Base-by-base conservation (phyloP, 64 coral and sea anemone genomes). In the Trachythela sp. region DNA sequence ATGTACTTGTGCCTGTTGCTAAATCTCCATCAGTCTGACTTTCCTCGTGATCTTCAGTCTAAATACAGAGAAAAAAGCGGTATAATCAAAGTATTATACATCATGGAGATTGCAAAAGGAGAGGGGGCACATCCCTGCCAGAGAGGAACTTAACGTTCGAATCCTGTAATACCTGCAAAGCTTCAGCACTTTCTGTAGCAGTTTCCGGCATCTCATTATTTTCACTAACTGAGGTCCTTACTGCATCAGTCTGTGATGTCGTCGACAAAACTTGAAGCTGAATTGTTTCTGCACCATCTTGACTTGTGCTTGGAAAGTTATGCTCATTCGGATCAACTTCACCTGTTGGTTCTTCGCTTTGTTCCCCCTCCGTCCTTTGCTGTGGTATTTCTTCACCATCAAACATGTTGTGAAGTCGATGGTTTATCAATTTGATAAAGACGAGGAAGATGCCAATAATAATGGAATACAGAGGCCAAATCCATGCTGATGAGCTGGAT, bases 351-450 rank as follows among this genome's bases (percentile, higher is more conserved):
- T 83, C 75, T 32, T 85, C 89, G 24, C 87, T 84, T 48, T 84
- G 51, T 56, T 85, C 77, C 22, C 32, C 56, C 13, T 24, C 71
- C 13, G 51, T 90, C 38, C 91, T 91, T 39, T 91, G 88, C 43
- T 80, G 77, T 68, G 94, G 96, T 35, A 99, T 88, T 84, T 99
- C 96, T 41, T 94, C 96, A 50, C 93, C 92, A 39, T 98, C 95
- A 84, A 99, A 99, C 96, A 99, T 99, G 18, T 91, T 32, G 87
- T 99, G 96, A 15, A 99, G 91, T 50, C 96, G 83, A 75, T 95
- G 94, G 89, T 99, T 99, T 37, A 99, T 88, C 26, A 56, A 91
- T 90, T 99, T 99, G 48, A 99, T 91, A 0, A 91, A 71, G 24
- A 92, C 80, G 85, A 99, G 95, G 34, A 99, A 51, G 50, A 95